Evolutionary conservation across 2,113 vertebrate genomes (phyloP).

Genomic region (Centropristis striata): DNA sequence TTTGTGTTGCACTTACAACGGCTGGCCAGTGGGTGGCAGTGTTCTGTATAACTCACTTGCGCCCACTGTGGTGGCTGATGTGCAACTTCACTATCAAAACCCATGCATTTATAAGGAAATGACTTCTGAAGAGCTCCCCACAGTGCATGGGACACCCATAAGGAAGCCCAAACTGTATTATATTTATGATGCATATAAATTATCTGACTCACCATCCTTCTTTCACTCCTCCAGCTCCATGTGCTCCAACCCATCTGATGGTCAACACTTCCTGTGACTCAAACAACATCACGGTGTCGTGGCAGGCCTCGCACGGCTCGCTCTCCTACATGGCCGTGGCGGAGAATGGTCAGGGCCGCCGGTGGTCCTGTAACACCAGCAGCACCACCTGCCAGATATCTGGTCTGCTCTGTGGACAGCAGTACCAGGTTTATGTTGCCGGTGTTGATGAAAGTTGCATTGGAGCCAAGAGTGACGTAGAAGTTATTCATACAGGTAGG

Average conservation of each 20-base stretch:
- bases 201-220: background rate
- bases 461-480: constrained; percentile 74
- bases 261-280: constrained; percentile 78
- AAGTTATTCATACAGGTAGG: constrained; percentile 76
- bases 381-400: constrained; percentile 74
- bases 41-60: too few relatives aligned
- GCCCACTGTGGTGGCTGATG: too few relatives aligned
- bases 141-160: too few relatives aligned
- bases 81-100: too few relatives aligned
- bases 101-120: too few relatives aligned
- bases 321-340: constrained; percentile 78
- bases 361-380: constrained; percentile 74
- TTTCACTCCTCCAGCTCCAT: constrained; percentile 75
- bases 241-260: constrained; percentile 74
- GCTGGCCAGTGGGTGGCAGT: too few relatives aligned
- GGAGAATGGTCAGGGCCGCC: constrained; percentile 52
- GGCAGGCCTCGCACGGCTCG: constrained; percentile 77
- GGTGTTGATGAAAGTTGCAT: constrained; percentile 76
- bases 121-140: too few relatives aligned
- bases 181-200: background rate
- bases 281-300: constrained; percentile 74
- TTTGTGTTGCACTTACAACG: too few relatives aligned
- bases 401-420: constrained; percentile 80
- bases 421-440: constrained; percentile 75
- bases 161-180: too few relatives aligned